phyloP scores from a whole-genome alignment of 1,140 invertebrate genomes.

The Drosophila teissieri region DNA sequence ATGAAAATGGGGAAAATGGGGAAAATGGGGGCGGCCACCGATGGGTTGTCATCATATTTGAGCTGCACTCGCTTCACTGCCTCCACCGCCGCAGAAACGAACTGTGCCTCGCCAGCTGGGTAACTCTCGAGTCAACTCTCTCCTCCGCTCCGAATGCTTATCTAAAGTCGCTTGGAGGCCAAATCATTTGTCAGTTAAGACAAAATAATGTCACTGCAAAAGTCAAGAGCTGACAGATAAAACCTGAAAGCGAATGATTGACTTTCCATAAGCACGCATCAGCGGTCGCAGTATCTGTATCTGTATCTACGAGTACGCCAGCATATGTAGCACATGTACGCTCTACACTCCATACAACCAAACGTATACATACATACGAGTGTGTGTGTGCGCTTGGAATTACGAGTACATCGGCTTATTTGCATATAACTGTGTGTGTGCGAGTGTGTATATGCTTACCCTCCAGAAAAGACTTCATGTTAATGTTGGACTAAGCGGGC shows the following conservation, averaged over 20 bases:
- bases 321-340: neutral
- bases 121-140: constrained; percentile 11
- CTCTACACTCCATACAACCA: too few species aligned
- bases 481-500: constrained; percentile 37
- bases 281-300: constrained; percentile 36
- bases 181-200: constrained; percentile 77
- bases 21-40: neutral
- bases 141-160: constrained; percentile 36
- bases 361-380: neutral
- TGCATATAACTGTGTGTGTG: constrained; percentile 65
- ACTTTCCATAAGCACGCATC: constrained; percentile 73
- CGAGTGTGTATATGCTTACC: constrained; percentile 12
- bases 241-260: constrained; percentile 73
- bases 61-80: constrained; percentile 56
- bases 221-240: constrained; percentile 64
- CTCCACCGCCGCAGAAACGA: constrained; percentile 18
- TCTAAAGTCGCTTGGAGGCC: constrained; percentile 28
- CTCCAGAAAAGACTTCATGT: constrained; percentile 1
- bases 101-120: neutral
- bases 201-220: constrained; percentile 64
- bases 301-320: constrained; percentile 5
- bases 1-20: too few species aligned
- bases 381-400: constrained; percentile 19
- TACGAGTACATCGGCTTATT: constrained; percentile 47
- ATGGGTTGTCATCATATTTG: constrained; percentile 57